phyloP scores from a whole-genome alignment of 2,797 vertebrate species.

The Dicrostonyx torquatus region DNA sequence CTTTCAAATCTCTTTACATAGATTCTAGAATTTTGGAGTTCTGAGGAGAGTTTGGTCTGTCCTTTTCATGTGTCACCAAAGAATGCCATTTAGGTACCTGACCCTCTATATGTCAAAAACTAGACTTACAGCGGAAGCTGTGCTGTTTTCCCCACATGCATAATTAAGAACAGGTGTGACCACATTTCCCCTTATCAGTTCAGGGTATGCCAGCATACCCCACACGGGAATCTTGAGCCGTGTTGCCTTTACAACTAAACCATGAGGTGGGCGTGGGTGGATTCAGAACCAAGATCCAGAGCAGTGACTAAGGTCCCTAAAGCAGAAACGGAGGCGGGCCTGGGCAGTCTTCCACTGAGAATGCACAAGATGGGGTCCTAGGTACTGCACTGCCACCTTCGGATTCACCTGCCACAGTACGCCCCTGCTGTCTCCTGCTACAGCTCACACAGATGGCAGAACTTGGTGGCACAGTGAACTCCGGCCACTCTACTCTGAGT shows the following conservation, averaged over 20 bases:
- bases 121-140: background rate
- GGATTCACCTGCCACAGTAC: background rate
- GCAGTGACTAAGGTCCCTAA: background rate
- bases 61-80: slow-evolving; percentile 38
- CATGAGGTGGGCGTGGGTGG: background rate
- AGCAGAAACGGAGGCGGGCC: background rate
- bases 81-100: background rate
- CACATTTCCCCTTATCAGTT: background rate
- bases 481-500: background rate
- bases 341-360: background rate
- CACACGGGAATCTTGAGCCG: background rate
- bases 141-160: background rate
- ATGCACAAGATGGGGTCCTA: background rate
- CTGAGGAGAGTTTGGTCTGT: slow-evolving; percentile 17
- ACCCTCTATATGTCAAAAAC: background rate
- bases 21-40: slow-evolving; percentile 33
- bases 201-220: background rate
- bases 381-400: background rate
- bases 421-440: background rate
- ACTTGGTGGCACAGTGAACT: background rate
- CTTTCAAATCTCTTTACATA: slow-evolving; percentile 29
- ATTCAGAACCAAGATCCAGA: background rate
- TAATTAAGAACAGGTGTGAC: background rate
- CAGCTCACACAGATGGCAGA: background rate
- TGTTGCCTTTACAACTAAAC: background rate